phyloP scores from a whole-genome alignment of 2,888 invertebrate species.

The Notodromas monacha region DNA sequence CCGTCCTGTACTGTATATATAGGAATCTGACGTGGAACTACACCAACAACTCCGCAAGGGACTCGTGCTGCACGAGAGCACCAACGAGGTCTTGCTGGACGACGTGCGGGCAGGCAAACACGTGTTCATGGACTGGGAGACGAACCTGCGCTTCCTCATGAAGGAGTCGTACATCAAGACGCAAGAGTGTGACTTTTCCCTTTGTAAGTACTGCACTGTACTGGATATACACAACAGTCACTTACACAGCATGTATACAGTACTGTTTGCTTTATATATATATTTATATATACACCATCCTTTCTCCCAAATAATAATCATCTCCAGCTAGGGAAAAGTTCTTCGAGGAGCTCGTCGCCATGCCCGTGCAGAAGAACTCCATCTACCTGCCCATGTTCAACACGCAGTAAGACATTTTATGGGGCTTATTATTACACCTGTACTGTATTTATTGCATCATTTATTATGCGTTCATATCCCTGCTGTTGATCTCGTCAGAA shows the following conservation, averaged over 20 bases:
- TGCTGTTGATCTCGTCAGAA: conserved; percentile 19
- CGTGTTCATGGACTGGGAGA: conserved; percentile 46
- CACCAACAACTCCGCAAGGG: conserved; percentile 24
- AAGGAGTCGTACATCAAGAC: conserved; percentile 28
- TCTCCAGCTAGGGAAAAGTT: conserved; percentile 34
- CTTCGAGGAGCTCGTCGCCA: conserved; percentile 38
- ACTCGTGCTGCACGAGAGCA: conserved; percentile 20
- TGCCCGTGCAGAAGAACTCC: conserved; percentile 37
- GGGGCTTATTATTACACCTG: too few species aligned
- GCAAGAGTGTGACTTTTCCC: conserved; percentile 35
- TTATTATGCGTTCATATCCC: background rate
- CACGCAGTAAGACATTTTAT: too few species aligned
- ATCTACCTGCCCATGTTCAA: too few species aligned
- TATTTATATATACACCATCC: too few species aligned
- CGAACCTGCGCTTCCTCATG: conserved; percentile 36
- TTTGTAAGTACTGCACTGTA: conserved; percentile 24
- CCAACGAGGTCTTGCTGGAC: conserved; percentile 19
- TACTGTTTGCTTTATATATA: too few species aligned
- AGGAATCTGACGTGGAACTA: conserved; percentile 26
- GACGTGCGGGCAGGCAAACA: conserved; percentile 31
- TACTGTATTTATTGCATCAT: conserved; percentile 2
- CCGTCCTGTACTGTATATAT: too few species aligned
- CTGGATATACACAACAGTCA: too few species aligned
- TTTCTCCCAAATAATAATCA: conserved; percentile 1
- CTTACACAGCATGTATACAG: too few species aligned